Conservation (phyloP, 2,797 vertebrate genomes). For the Hirundo rustica region DNA sequence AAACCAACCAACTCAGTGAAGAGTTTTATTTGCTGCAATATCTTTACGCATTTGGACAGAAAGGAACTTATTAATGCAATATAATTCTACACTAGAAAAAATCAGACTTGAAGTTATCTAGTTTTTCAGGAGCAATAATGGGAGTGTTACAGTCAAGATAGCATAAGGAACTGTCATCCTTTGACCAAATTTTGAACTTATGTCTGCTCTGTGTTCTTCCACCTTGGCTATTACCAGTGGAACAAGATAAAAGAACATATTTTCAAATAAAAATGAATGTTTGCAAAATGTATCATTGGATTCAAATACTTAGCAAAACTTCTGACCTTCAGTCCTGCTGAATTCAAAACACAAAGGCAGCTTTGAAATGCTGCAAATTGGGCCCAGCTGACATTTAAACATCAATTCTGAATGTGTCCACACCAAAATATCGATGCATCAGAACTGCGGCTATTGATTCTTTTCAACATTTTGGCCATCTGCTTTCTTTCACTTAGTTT, state of each 20-base stretch:
- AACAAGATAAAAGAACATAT: background rate
- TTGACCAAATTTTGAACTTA: slow-evolving; percentile 10
- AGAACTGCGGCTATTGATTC: slow-evolving; percentile 63
- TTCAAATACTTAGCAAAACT: slow-evolving; percentile 26
- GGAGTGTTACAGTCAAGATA: background rate
- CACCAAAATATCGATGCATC: slow-evolving; percentile 57
- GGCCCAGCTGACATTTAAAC: slow-evolving; percentile 63
- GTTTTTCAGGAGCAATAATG: background rate
- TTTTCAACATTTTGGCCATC: slow-evolving; percentile 43
- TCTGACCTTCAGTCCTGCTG: slow-evolving; percentile 35
- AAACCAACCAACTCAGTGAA: background rate
- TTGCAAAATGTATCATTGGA: background rate
- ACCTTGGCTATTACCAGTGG: background rate
- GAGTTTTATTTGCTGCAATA: background rate
- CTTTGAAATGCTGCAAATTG: slow-evolving; percentile 59
- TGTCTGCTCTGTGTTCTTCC: background rate
- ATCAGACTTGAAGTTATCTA: background rate
- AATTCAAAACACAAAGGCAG: slow-evolving; percentile 29
- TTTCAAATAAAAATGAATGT: slow-evolving; percentile 16
- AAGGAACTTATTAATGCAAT: background rate
- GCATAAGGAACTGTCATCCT: background rate
- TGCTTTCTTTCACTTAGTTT: slow-evolving; percentile 28
- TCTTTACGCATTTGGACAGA: background rate
- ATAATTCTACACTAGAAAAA: background rate
- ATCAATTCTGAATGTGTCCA: slow-evolving; percentile 46